phyloP scores from a whole-genome alignment of 2,888 invertebrate genomes.

The Rutpela maculata region DNA sequence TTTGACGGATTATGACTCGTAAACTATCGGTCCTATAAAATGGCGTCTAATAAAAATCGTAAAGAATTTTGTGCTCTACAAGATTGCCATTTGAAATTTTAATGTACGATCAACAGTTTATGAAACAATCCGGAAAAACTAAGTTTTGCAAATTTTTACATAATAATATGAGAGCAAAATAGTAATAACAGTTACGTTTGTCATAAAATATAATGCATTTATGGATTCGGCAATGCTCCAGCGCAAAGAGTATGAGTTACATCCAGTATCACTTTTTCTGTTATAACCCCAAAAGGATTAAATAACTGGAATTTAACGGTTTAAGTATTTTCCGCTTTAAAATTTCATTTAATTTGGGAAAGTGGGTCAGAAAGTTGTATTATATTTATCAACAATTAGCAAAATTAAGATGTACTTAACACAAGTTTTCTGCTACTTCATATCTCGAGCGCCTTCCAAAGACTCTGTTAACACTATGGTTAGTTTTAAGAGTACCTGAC shows the following conservation, averaged over 20 bases:
- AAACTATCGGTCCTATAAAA: too few species aligned
- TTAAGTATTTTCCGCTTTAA: not conserved
- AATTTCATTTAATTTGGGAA: not conserved
- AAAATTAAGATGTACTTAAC: conserved; percentile 16
- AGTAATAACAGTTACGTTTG: too few species aligned
- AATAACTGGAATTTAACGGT: not conserved
- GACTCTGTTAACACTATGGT: conserved; percentile 7
- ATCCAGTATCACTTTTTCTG: not conserved
- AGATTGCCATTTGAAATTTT: too few species aligned
- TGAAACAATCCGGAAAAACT: too few species aligned
- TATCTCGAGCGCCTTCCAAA: not conserved
- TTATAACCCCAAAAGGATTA: not conserved
- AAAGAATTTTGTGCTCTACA: too few species aligned
- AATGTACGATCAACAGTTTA: too few species aligned
- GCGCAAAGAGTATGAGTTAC: not conserved
- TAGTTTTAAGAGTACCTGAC: conserved; percentile 16
- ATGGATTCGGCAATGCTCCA: not conserved
- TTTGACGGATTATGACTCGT: too few species aligned
- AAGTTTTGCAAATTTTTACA: too few species aligned
- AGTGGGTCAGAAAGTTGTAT: conserved; percentile 10
- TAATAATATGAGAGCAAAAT: too few species aligned
- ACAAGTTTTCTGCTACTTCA: conserved; percentile 20
- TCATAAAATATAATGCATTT: too few species aligned
- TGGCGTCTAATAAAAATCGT: too few species aligned
- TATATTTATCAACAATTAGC: conserved; percentile 12